Evolutionary conservation across 2,797 vertebrate genomes (phyloP).

Genomic region (Ctenosaura bakeri): DNA sequence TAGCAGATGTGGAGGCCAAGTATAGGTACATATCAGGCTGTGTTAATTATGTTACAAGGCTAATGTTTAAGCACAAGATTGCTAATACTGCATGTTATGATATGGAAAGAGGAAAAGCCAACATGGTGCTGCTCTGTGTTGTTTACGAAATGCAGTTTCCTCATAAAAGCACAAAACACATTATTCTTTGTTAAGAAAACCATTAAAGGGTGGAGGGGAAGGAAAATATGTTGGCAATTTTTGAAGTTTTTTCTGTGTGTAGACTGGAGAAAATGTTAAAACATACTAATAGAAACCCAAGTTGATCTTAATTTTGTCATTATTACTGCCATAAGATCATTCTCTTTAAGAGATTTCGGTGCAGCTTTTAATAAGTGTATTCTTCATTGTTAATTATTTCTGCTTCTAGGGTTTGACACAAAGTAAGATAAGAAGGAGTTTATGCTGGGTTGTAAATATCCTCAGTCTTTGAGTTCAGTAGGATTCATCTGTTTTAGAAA

Average conservation of each 20-base stretch:
- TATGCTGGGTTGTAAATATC: conserved; percentile 6
- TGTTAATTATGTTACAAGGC: no score
- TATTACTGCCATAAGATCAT: conserved; percentile 5
- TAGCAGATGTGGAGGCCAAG: no score
- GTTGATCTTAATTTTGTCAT: conserved; percentile 31
- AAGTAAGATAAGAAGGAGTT: conserved; percentile 45
- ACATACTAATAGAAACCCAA: conserved; percentile 13
- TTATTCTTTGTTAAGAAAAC: not conserved
- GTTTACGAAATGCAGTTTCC: no score
- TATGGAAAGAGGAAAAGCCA: no score
- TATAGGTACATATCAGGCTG: no score
- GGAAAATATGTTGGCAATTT: not conserved
- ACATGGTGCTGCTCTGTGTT: not conserved
- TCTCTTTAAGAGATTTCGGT: conserved; percentile 24
- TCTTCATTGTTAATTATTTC: conserved; percentile 40
- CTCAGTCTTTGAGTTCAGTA: conserved; percentile 14
- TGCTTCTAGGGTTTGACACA: conserved; percentile 45
- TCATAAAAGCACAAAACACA: no score
- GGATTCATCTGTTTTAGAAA: not conserved
- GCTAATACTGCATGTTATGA: not conserved
- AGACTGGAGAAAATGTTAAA: conserved; percentile 20
- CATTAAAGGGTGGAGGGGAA: not conserved
- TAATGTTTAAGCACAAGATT: not conserved
- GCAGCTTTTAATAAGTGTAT: conserved; percentile 26
- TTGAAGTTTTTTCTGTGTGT: not conserved